Conservation (phyloP, 1,140 invertebrate genomes). For the Drosophila takahashii region DNA sequence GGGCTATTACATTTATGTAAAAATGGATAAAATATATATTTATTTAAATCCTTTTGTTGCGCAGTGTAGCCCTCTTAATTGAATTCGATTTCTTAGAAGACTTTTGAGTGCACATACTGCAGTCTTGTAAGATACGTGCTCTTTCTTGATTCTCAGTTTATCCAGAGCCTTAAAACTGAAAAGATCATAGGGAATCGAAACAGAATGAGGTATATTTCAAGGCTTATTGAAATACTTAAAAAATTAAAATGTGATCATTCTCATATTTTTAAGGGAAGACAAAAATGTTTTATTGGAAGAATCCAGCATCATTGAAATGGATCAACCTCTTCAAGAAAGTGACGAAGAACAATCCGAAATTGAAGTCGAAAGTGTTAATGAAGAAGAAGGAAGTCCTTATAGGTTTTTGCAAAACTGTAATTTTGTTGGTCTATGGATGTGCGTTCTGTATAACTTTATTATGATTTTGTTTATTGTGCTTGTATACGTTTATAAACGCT, state of each 20-base stretch:
- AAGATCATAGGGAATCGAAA: constrained; percentile 10
- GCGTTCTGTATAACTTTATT: constrained; percentile 49
- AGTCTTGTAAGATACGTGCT: not conserved
- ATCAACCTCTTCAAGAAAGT: not conserved
- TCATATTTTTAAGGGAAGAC: constrained; percentile 20
- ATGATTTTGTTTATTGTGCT: constrained; percentile 39
- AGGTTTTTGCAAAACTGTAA: constrained; percentile 27
- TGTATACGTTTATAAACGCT: constrained; percentile 15
- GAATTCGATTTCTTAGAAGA: constrained; percentile 2
- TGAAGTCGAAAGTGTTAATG: not conserved
- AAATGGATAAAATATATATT: no score
- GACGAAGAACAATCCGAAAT: not conserved
- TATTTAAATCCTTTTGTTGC: not conserved
- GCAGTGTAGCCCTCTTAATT: not conserved
- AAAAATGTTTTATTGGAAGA: constrained; percentile 24
- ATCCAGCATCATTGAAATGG: constrained; percentile 1
- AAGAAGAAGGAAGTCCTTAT: not conserved
- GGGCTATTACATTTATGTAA: no score
- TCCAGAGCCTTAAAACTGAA: constrained; percentile 15
- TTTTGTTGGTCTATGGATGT: constrained; percentile 36
- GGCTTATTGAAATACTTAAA: no score
- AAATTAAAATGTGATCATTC: no score
- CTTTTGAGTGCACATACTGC: not conserved
- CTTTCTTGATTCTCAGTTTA: constrained; percentile 26
- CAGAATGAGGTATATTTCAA: constrained; percentile 21